Evolutionary conservation across 2,888 invertebrate genomes (phyloP).

Genomic region (Watsonalla cultraria): DNA sequence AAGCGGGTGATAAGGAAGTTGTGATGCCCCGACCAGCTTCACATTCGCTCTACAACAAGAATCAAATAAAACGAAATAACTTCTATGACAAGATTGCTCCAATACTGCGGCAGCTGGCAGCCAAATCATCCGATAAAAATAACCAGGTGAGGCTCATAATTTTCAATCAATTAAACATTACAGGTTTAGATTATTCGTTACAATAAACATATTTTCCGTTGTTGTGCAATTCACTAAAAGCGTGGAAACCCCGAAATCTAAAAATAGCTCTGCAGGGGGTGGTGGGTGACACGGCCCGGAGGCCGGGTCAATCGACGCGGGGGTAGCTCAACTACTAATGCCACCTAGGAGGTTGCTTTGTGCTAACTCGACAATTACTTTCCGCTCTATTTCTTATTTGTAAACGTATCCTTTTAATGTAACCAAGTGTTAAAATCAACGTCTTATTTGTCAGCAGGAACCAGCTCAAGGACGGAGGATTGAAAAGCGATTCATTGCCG

Average conservation of each 20-base stretch:
- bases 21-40: constrained; percentile 80
- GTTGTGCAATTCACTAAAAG: constrained; percentile 39
- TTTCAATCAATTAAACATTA: constrained; percentile 10
- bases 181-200: constrained; percentile 12
- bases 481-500: constrained; percentile 81
- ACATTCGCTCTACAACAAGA: constrained; percentile 43
- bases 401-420: constrained; percentile 8
- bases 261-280: constrained; percentile 70
- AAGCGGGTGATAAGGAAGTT: constrained; percentile 81
- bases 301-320: constrained; percentile 68
- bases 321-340: constrained; percentile 32
- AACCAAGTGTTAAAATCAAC: constrained; percentile 6
- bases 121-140: constrained; percentile 68
- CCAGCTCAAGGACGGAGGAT: constrained; percentile 61
- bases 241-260: constrained; percentile 61
- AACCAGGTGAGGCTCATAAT: constrained; percentile 73
- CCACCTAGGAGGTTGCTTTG: constrained; percentile 29
- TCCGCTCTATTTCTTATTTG: background rate
- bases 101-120: constrained; percentile 45
- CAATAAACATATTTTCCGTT: constrained; percentile 24
- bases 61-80: constrained; percentile 46
- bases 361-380: constrained; percentile 12
- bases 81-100: constrained; percentile 75
- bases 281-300: constrained; percentile 66
- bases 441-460: constrained; percentile 49